Evolutionary conservation across 1,140 invertebrate genomes (phyloP).

Genomic region (Pseudomyrmex concolor): DNA sequence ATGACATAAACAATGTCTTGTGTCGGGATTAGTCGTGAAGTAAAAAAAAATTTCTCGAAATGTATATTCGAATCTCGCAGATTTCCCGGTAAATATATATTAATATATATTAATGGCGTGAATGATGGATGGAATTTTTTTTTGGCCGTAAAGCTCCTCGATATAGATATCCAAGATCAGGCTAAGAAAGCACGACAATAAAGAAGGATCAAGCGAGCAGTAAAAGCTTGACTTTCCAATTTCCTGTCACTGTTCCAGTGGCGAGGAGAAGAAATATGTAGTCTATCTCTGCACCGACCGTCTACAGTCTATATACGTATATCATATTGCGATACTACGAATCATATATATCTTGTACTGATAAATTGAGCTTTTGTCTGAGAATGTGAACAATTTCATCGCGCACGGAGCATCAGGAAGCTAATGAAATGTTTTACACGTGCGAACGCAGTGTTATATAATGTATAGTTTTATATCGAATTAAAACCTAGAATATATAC

Average conservation of each 20-base stretch:
- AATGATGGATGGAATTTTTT: constrained; percentile 16
- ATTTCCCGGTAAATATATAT: background rate
- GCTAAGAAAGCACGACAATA: constrained; percentile 30
- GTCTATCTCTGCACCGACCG: too few relatives aligned
- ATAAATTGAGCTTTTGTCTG: too few relatives aligned
- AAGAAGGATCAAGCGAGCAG: constrained; percentile 30
- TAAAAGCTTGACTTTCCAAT: constrained; percentile 50
- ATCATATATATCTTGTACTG: background rate
- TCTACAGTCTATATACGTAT: background rate
- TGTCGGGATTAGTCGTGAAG: too few relatives aligned
- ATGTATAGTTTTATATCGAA: too few relatives aligned
- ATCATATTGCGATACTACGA: background rate
- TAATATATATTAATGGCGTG: background rate
- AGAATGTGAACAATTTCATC: too few relatives aligned
- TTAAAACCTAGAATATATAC: too few relatives aligned
- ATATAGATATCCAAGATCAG: constrained; percentile 31
- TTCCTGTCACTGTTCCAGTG: constrained; percentile 18
- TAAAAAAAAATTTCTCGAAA: too few relatives aligned
- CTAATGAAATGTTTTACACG: too few relatives aligned
- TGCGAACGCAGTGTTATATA: too few relatives aligned
- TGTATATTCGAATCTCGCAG: background rate
- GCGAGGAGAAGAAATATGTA: constrained; percentile 1
- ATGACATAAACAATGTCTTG: too few relatives aligned
- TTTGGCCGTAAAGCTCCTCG: background rate
- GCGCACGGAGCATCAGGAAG: too few relatives aligned